A percentile compares a stretch with the other conserved stretches of the same genome.
These are phyloP conservation scores for Lycaon pictus DNA, from an alignment of 2,113 vertebrate species.

Conservation along the genomic window DNA sequence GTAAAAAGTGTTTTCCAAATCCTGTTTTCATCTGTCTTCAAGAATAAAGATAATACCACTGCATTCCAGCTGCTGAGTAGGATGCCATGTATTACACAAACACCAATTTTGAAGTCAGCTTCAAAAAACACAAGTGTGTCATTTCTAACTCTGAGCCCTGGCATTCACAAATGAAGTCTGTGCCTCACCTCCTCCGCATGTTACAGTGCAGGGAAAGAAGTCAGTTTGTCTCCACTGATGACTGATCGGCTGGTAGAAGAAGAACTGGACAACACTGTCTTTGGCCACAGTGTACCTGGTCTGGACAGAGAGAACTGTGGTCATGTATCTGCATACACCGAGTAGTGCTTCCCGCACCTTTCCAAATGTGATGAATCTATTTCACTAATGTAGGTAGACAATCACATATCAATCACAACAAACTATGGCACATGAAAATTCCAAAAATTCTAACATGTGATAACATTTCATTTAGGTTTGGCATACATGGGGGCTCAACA, in stretches of 20 bases:
- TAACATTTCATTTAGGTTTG: background rate
- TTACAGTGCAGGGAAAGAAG: slow-evolving; percentile 93
- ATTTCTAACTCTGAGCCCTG: slow-evolving; percentile 37
- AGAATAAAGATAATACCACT: background rate
- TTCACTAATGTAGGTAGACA: background rate
- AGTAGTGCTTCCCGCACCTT: background rate
- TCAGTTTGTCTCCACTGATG: slow-evolving; percentile 93
- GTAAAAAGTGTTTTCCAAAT: background rate
- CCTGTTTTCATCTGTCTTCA: background rate
- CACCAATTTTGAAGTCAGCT: background rate
- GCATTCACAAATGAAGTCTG: background rate
- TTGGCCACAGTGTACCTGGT: slow-evolving; percentile 91
- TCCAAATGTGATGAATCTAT: background rate
- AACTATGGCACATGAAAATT: background rate
- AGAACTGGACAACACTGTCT: slow-evolving; percentile 94
- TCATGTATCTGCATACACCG: background rate
- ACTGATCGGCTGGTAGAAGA: slow-evolving; percentile 93
- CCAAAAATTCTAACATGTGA: background rate
- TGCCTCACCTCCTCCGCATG: slow-evolving; percentile 94
- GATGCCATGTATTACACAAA: background rate
- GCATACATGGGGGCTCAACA: background rate
- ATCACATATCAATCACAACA: background rate
- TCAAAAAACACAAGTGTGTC: background rate
- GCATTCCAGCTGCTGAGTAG: background rate
- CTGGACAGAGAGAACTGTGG: slow-evolving; percentile 87